Evolutionary conservation across 1,140 invertebrate genomes (phyloP), one percentile per base, ranked within the genome.

Genomic region (Caenorhabditis latens): DNA sequence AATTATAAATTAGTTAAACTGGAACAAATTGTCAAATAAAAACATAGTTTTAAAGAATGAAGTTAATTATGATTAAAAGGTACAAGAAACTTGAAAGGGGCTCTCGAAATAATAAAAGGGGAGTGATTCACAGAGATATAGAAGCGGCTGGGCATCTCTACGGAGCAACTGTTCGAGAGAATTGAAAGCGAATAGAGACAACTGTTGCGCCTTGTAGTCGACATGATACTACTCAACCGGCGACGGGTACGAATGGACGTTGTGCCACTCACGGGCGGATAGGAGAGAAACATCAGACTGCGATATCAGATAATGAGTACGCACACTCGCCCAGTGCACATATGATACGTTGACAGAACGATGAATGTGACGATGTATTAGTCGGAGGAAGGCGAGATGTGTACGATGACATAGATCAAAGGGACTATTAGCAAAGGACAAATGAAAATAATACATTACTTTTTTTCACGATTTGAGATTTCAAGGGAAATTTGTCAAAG

Each of bases 121-220:
- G 24, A 79, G 46, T 79, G 71, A 79, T 79, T 79, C 71, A 79
- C 7, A 67, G 65, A 46, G 40, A 46, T 43, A 46, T 71, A 71
- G 65, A 71, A 71, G 65, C 19, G 71, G 53, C 71, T 79, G 71
- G 46, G 46, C 43, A 79, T n/a, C n/a, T 79, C 46, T 24, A 19
- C 13, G 40, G 71, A 79, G 71, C 71, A 79, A 79, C 71, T 79
- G 71, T 79, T 79, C 46, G 40, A 79, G 46, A 48, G 71, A 43
- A 32, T 4, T 19, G 46, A 50, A 3, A 79, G 9, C 4, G 65
- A 32, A 79, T 21, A 79, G 71, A 79, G 46, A 13, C 71, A 79
- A 79, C 71, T 79, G 71, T 79, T 79, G 71, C 71, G 71, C 46
- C 71, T 79, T 79, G 71, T 79, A 79, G 71, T 50, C 71, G 71